Conservation (phyloP, 2,113 vertebrate genomes). For the Chionis minor region DNA sequence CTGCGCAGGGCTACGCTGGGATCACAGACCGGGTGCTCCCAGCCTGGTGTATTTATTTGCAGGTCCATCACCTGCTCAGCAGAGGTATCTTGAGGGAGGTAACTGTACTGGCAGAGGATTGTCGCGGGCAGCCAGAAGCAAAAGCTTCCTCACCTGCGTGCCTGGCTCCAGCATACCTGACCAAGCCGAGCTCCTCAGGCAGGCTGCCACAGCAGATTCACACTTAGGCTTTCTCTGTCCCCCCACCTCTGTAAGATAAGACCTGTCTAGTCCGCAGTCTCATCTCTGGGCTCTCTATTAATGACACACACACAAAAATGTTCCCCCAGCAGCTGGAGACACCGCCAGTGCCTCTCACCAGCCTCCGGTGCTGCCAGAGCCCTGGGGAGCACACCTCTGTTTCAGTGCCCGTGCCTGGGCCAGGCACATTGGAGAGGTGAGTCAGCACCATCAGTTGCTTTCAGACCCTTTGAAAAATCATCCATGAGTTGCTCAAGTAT, state of each 20-base stretch:
- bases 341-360: neutral
- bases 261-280: neutral
- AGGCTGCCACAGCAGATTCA: rapidly evolving
- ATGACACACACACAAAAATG: rapidly evolving
- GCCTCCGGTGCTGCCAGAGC: neutral
- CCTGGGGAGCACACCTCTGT: rapidly evolving
- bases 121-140: neutral
- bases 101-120: neutral
- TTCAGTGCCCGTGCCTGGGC: rapidly evolving
- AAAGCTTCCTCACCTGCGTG: neutral
- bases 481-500: rapidly evolving
- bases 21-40: neutral
- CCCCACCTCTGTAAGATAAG: rapidly evolving
- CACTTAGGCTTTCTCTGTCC: rapidly evolving
- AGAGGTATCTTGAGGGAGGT: neutral
- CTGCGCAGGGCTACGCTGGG: neutral
- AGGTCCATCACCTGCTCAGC: neutral
- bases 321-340: rapidly evolving
- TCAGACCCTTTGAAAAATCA: neutral
- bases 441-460: neutral
- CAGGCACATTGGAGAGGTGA: no score
- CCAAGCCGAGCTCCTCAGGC: neutral
- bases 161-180: neutral
- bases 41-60: neutral
- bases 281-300: rapidly evolving